Base-by-base conservation (phyloP, 1,140 invertebrate genomes). In the Caerostris darwini region DNA sequence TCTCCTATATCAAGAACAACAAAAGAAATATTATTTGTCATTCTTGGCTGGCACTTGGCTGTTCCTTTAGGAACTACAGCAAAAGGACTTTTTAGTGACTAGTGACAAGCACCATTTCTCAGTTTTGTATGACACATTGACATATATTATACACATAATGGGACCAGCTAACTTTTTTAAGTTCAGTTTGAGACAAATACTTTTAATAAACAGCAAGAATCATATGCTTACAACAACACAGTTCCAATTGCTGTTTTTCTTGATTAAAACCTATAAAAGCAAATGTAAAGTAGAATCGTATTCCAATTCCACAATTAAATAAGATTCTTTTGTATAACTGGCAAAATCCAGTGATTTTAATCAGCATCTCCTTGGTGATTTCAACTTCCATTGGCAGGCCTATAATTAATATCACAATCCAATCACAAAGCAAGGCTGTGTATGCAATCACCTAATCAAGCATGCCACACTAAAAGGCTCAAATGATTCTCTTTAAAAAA, bases 61-160 rank as follows among this genome's bases (percentile, higher is more conserved):
- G 34, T 92, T 92, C 82, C 61, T 85, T 12, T 92, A 92, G 91
- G 81, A 92, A 92, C 91, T 92, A 92, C 91, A 85, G 91, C 91
- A 92, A 83, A 86, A 85, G 53, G 86, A 54, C 64, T 86, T 92
- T 19, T 71, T 19, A 69, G 50, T 92, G 91, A 92, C 91, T 92
- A 92, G 91, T 92, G 91, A 86, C 77, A 83, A 92, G 91, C 91
- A 92, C 91, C 91, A 56, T 86, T 69, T 92, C 10, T 83, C 58
- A 81, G 57, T 59, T 92, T 92, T 92, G 77, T 92, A 92, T 77
- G 81, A 64, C 14, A 89, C 61, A 89, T n/a, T 17, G 57, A 89
- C 87, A 89, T 69, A 56, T 83, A 69, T 19, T 54, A 89, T 61
- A 59, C 87, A 89, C 64, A 89, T 34, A 53, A 54, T 19, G 61